Evolutionary conservation across 2,888 invertebrate species (phyloP).

Genomic region (Synanthedon andrenaeformis): DNA sequence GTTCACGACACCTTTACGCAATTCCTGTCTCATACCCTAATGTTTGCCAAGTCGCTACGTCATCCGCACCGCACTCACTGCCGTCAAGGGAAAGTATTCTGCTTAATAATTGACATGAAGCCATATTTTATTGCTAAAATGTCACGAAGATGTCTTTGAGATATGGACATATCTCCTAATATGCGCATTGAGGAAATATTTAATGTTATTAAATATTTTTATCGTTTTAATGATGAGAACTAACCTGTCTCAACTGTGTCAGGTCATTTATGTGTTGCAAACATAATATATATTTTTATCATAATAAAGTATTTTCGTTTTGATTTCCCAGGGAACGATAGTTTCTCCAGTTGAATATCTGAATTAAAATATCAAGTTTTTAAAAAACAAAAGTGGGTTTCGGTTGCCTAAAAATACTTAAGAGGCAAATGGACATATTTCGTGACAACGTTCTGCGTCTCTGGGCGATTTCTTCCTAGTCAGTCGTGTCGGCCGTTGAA

Average conservation of each 20-base stretch:
- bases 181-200: neutral
- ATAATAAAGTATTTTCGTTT: no score
- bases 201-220: neutral
- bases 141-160: conserved; percentile 8
- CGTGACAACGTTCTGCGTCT: conserved; percentile 18
- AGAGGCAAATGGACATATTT: neutral
- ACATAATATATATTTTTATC: no score
- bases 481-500: conserved; percentile 54
- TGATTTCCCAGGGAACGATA: no score
- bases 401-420: no score
- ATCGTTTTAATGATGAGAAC: no score
- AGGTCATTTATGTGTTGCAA: neutral
- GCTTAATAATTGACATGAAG: conserved; percentile 35
- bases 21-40: conserved; percentile 54
- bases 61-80: conserved; percentile 34
- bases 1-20: conserved; percentile 63
- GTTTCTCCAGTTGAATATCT: no score
- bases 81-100: conserved; percentile 37
- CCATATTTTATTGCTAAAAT: conserved; percentile 10
- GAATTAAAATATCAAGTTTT: no score
- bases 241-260: no score
- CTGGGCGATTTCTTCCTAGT: conserved; percentile 45
- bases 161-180: no score
- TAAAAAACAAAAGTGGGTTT: no score
- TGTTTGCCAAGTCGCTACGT: conserved; percentile 57